These are phyloP conservation scores for Tetraneura akinire DNA, from an alignment of 1,140 invertebrate genomes.

Conservation along the genomic window DNA sequence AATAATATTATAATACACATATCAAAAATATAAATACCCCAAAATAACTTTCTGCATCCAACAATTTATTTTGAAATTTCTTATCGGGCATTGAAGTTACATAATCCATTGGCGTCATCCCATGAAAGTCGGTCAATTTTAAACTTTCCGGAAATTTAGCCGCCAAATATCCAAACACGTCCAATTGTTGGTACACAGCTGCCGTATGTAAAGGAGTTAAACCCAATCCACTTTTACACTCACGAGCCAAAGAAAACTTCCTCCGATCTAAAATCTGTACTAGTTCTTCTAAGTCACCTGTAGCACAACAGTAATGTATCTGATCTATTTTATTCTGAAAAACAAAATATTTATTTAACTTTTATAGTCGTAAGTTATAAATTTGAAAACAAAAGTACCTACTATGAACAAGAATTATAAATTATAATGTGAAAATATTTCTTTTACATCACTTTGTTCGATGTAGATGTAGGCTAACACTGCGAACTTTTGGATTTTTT, in stretches of 20 bases:
- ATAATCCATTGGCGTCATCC: slow-evolving; percentile 88
- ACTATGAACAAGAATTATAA: too few relatives aligned
- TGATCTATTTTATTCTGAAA: slow-evolving; percentile 81
- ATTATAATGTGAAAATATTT: too few relatives aligned
- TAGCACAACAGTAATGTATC: slow-evolving; percentile 82
- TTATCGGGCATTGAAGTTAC: slow-evolving; percentile 82
- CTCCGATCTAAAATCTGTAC: slow-evolving; percentile 84
- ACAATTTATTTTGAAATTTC: slow-evolving; percentile 74
- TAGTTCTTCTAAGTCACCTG: slow-evolving; percentile 80
- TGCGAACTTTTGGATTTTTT: too few relatives aligned
- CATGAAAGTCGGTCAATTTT: slow-evolving; percentile 73
- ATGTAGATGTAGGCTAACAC: too few relatives aligned
- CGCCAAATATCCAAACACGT: slow-evolving; percentile 57
- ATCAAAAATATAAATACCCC: slow-evolving; percentile 1
- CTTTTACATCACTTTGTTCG: too few relatives aligned
- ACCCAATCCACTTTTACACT: slow-evolving; percentile 78
- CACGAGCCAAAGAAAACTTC: slow-evolving; percentile 85
- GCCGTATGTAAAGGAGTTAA: slow-evolving; percentile 92
- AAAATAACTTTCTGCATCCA: neutral
- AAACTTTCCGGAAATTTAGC: slow-evolving; percentile 81
- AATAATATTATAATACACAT: too few relatives aligned
- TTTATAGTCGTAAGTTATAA: too few relatives aligned
- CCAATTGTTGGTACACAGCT: slow-evolving; percentile 72
- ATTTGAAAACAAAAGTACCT: too few relatives aligned
- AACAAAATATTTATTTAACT: neutral